Evolutionary conservation across 2,797 vertebrate genomes (phyloP), one percentile per base, ranked within the genome.

Genomic region (Enteromius paludinosus): DNA sequence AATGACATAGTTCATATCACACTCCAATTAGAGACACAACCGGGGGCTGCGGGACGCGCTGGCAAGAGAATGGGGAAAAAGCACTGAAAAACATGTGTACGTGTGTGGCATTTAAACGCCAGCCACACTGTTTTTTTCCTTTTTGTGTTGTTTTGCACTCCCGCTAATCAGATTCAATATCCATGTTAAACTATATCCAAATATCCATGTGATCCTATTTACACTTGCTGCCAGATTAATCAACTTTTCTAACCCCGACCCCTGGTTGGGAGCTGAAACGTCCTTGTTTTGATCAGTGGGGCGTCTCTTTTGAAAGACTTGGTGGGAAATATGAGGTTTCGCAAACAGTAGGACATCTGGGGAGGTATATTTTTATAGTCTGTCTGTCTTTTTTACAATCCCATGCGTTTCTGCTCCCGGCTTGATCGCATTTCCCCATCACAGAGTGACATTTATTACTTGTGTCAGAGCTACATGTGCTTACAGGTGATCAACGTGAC

Each of bases 221-320:
- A 92, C 89, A 92, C 90, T 91, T 91, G 91, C 91, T 93, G 90
- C 90, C 90, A 90, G 89, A 91, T 91, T 93, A 92, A 94, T 94
- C 92, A 94, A 94, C 93, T 91, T 93, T 93, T 87, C 38, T 35
- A 45, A 83, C 62, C 64, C 64, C 8, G 64, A 77, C 73, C 81
- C 49, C 49, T 76, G 72, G 62, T 76, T 76, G 35, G 72, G 62
- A 52, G 81, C 72, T 35, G 14, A 83, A 73, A 77, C 1, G 14
- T 35, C 38, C 81, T 77, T 77, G 81, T 77, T 83, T 70, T 77
- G 38, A 83, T 70, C 65, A 61, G 73, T 38, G 14, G 73, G 65
- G 64, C n/a, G 49, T 83, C 73, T 62, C 54, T 70, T 61, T 77
- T 77, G 38, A 70, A 69, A 70, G 73, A 77, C 35, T 77, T 59